Conservation (phyloP, 1,140 invertebrate species). For the Paralvinella palmiformis region DNA sequence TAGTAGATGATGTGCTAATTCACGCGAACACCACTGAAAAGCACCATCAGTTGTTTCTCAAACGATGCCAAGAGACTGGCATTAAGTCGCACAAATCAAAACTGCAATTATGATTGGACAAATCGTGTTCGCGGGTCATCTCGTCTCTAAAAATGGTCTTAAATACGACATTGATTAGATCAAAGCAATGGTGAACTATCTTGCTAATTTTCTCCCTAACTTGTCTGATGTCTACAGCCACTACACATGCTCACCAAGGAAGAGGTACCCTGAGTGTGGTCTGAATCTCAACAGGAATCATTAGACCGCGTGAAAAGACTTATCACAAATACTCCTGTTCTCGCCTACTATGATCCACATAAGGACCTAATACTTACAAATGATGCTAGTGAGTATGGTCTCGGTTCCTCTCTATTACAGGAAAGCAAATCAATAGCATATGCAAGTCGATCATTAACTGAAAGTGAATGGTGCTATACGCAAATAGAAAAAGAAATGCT, state of each 20-base stretch:
- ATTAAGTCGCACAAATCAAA: constrained; percentile 45
- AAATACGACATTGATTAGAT: constrained; percentile 43
- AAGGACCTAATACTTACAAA: not conserved
- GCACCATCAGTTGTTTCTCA: constrained; percentile 38
- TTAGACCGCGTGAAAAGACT: not conserved
- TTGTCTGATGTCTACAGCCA: constrained; percentile 4
- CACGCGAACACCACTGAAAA: constrained; percentile 26
- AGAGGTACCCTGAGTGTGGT: no score
- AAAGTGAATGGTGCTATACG: not conserved
- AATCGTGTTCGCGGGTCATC: constrained; percentile 24
- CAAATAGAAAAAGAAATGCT: constrained; percentile 1
- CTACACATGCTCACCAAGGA: constrained; percentile 6
- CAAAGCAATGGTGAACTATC: constrained; percentile 30
- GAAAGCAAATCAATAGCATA: not conserved
- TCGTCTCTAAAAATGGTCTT: constrained; percentile 44
- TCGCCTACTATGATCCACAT: not conserved
- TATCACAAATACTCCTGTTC: not conserved
- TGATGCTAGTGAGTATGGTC: not conserved
- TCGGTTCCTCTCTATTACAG: not conserved
- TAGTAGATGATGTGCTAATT: constrained; percentile 45
- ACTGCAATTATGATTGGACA: not conserved
- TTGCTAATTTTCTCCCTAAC: constrained; percentile 23
- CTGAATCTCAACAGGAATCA: no score
- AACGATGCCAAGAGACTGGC: constrained; percentile 34
- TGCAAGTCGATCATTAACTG: not conserved